A percentile compares a stretch with the other conserved stretches of the same genome.
Conservation (phyloP, 1,140 invertebrate species). For the Acromyrmex charruanus region DNA sequence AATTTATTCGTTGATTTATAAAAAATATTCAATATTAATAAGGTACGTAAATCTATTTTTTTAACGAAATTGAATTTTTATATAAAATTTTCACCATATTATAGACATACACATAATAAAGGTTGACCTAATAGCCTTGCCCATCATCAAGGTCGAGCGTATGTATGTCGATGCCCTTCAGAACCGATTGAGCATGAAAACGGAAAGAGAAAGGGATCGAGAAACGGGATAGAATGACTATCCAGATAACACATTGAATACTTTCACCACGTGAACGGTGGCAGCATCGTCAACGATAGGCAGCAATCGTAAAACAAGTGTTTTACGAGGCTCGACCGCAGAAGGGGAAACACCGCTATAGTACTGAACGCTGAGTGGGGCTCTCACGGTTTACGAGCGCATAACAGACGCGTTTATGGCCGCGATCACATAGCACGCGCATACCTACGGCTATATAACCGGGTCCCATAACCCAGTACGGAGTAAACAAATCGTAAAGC, state of each 20-base stretch:
- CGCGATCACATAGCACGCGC: slow-evolving; percentile 85
- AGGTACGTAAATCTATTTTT: not conserved
- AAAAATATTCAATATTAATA: not conserved
- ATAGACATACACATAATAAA: not conserved
- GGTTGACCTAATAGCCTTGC: slow-evolving; percentile 19
- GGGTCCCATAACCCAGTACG: slow-evolving; percentile 84
- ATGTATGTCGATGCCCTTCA: slow-evolving; percentile 32
- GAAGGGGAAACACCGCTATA: slow-evolving; percentile 66
- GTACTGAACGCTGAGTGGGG: slow-evolving; percentile 73
- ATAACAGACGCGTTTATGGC: slow-evolving; percentile 87
- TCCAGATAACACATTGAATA: slow-evolving; percentile 57
- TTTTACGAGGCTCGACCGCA: slow-evolving; percentile 83
- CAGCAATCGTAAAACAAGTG: slow-evolving; percentile 85
- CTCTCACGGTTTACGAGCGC: slow-evolving; percentile 85
- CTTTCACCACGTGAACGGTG: slow-evolving; percentile 68
- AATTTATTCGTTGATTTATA: not conserved
- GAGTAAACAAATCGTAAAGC: slow-evolving; percentile 87
- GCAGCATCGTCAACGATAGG: slow-evolving; percentile 83
- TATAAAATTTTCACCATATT: not conserved
- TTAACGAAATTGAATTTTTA: not conserved
- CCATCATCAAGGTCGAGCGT: slow-evolving; percentile 39
- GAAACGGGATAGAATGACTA: slow-evolving; percentile 51
- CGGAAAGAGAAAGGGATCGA: slow-evolving; percentile 54
- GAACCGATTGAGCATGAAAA: slow-evolving; percentile 44
- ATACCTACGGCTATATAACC: slow-evolving; percentile 85